Evolutionary conservation across 1,140 invertebrate genomes (phyloP), one percentile per base, ranked within the genome.

Genomic region (Temnothorax nylanderi): DNA sequence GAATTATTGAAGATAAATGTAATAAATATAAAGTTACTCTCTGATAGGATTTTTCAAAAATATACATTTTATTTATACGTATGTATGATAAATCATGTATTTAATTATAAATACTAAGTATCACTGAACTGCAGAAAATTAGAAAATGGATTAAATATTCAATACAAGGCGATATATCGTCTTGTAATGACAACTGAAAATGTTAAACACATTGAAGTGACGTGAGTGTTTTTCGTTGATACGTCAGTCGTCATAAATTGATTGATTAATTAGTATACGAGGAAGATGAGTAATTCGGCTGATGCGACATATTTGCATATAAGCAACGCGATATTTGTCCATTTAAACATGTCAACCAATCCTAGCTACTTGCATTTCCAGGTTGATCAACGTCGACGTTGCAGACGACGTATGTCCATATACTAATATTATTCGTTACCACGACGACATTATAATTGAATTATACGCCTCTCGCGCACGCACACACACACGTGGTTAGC

Each of bases 401-500:
- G 85, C 76, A 89, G 77, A 90, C 88, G 88, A 90, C 84, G 67
- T 51, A 87, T 82, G 84, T 89, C 85, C 37, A 64, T 56, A 60
- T 74, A 75, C 69, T 75, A 69, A 89, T 88, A 82, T 88, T 77
- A 60, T 77, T 82, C 84, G 37, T 67, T 82, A 82, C 78, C 80
- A 86, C 86, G 76, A 49, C 84, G 76, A 78, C 72, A 65, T 72
- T 82, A 77, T 89, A 87, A 90, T 87, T 81, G 72, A 89, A 75
- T 90, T 64, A 65, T 72, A 37, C 58, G 47, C 11, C 41, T 65
- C 51, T 62, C 62, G n/a, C 8, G n/a, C 16, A 65, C 32, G 47
- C 62, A 21, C 64, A 37, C 37, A 6, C 32, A 69, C 34, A 67
- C 34, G 37, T 67, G 54, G 21, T 56, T 51, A 3, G 44, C 32